Percentiles rank a stretch among this genome's conserved stretches.
Evolutionary conservation across 2,888 invertebrate genomes (phyloP).

Genomic region (Drosophila fungiperda): DNA sequence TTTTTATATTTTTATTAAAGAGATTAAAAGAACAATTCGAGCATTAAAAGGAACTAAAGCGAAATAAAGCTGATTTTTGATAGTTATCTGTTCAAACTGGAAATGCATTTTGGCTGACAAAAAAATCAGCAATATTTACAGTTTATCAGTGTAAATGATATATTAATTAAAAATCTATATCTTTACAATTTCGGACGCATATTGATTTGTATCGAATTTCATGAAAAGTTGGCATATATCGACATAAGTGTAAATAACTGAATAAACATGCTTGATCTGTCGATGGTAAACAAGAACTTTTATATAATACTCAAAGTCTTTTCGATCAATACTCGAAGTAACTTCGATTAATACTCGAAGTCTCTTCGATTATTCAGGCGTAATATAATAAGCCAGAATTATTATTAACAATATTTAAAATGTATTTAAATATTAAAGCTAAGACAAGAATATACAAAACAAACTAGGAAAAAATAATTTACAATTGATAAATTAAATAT

Average conservation of each 20-base stretch:
- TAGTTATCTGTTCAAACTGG: background rate
- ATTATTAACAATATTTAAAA: background rate
- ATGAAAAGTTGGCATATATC: background rate
- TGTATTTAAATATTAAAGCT: background rate
- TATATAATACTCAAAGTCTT: too few species aligned
- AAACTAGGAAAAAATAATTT: background rate
- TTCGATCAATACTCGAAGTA: too few species aligned
- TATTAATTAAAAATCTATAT: background rate
- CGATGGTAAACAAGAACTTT: background rate
- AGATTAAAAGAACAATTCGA: too few species aligned
- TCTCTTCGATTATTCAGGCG: background rate
- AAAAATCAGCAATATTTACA: background rate
- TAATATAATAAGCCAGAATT: background rate
- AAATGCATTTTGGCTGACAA: background rate
- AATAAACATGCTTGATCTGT: background rate
- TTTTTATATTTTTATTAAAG: too few species aligned
- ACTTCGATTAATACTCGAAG: background rate
- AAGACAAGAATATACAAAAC: background rate
- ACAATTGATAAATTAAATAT: background rate
- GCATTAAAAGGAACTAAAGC: background rate
- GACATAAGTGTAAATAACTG: background rate
- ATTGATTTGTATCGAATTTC: accelerated
- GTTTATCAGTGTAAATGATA: background rate
- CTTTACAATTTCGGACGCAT: background rate
- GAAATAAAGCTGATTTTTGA: background rate